Evolutionary conservation across 2,113 vertebrate genomes (phyloP), one percentile per base, ranked within the genome.

Genomic region (Lepus americanus): DNA sequence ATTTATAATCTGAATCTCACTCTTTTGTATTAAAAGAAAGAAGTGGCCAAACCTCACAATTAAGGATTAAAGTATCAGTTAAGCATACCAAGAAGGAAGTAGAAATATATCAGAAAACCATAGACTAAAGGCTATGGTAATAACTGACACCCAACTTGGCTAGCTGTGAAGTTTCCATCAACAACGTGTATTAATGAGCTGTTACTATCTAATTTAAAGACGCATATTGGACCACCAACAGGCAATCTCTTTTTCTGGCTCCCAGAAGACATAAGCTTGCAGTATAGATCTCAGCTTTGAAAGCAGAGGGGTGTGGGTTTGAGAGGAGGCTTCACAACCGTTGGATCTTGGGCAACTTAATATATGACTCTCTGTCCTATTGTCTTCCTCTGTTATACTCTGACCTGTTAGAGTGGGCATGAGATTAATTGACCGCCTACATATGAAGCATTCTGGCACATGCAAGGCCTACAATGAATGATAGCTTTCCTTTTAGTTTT

Each of bases 1-100:
- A 79, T 14, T 87, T 82, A 79, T 23, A 82, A 89, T 51, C 51
- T 55, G 2, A 79, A 70, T 49, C 39, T 94, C 70, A 66, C 27
- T 13, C 74, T 94, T 85, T 69, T 79, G 16, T 87, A 44, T 72
- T 53, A 76, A 84, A 94, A 93, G 27, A 82, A 3, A 70, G 79
- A 94, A 59, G 25, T 89, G 9, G 27, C 49, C 12, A 86, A 51
- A 61, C 67, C 20, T 31, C 74, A 85, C 29, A 61, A 63, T 66
- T 29, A 92, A 94, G n/a, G 27, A 12, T 87, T 72, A 67, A 91
- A 63, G 14, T 77, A 39, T 67, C 16, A 51, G 44, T 92, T 72
- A 89, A 94, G 27, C 73, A 51, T 64, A 70, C 12, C 51, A 51
- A 69, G 39, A n/a, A 76, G n/a, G 81, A 92, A 73, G 66, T 36